Conservation (phyloP, 2,888 invertebrate genomes). For the Megaustenia siamemsis region DNA sequence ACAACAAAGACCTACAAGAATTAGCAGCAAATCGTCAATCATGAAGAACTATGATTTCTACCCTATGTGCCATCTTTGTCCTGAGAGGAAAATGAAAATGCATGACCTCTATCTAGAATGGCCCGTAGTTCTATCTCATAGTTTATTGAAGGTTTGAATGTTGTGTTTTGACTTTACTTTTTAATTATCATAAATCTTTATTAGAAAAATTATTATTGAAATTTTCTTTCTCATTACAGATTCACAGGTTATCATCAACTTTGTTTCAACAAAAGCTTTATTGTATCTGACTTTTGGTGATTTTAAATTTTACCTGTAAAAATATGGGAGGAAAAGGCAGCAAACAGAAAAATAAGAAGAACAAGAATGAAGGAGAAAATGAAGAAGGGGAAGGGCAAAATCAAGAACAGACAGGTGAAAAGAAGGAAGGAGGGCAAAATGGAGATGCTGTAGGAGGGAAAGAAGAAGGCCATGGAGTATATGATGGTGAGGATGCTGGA, state of each 20-base stretch:
- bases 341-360: slow-evolving; percentile 61
- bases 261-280: not conserved
- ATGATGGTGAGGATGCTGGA: not conserved
- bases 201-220: not conserved
- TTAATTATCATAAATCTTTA: too few species aligned
- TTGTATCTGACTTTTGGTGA: not conserved
- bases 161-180: too few species aligned
- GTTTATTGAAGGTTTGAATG: too few species aligned
- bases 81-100: too few species aligned
- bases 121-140: too few species aligned
- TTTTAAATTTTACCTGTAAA: not conserved
- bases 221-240: not conserved
- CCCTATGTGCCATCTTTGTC: too few species aligned
- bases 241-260: not conserved
- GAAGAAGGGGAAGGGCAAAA: slow-evolving; percentile 54
- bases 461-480: not conserved
- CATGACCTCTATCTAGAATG: too few species aligned
- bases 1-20: too few species aligned
- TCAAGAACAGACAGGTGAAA: slow-evolving; percentile 50
- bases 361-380: slow-evolving; percentile 57
- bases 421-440: slow-evolving; percentile 39
- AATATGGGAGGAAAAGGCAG: slow-evolving; percentile 61
- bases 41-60: too few species aligned
- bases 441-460: slow-evolving; percentile 39
- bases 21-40: too few species aligned